Percentiles rank a stretch among this genome's conserved stretches.
Conservation (phyloP, 2,888 invertebrate species). For the Metalampra italica region DNA sequence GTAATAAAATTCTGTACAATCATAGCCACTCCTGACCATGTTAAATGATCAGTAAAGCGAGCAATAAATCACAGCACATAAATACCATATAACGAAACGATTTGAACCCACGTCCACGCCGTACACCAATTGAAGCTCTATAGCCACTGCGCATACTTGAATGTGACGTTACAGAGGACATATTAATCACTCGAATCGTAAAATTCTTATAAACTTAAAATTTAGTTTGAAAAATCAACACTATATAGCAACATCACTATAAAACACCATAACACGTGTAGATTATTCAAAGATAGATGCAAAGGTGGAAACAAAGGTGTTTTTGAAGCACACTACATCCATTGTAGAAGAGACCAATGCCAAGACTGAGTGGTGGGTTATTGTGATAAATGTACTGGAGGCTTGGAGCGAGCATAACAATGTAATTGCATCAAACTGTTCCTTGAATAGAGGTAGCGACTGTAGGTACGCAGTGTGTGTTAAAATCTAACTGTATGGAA, state of each 20-base stretch:
- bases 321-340: conserved; percentile 48
- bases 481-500: conserved; percentile 7
- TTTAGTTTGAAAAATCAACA: background rate
- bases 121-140: conserved; percentile 67
- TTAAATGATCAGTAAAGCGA: background rate
- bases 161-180: conserved; percentile 72
- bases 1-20: background rate
- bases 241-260: conserved; percentile 41
- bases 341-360: conserved; percentile 59
- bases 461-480: conserved; percentile 32
- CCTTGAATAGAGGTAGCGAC: conserved; percentile 66
- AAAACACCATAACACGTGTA: conserved; percentile 29
- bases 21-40: background rate
- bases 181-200: conserved; percentile 33
- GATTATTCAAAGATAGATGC: conserved; percentile 26
- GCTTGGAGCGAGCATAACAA: conserved; percentile 71
- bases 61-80: conserved; percentile 15
- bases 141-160: conserved; percentile 70
- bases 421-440: conserved; percentile 74
- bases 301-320: conserved; percentile 28
- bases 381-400: conserved; percentile 65
- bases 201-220: conserved; percentile 3
- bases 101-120: conserved; percentile 72
- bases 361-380: conserved; percentile 63
- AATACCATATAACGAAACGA: conserved; percentile 73